Evolutionary conservation across 2,888 invertebrate genomes (phyloP).

Genomic region (Agrochola macilenta): DNA sequence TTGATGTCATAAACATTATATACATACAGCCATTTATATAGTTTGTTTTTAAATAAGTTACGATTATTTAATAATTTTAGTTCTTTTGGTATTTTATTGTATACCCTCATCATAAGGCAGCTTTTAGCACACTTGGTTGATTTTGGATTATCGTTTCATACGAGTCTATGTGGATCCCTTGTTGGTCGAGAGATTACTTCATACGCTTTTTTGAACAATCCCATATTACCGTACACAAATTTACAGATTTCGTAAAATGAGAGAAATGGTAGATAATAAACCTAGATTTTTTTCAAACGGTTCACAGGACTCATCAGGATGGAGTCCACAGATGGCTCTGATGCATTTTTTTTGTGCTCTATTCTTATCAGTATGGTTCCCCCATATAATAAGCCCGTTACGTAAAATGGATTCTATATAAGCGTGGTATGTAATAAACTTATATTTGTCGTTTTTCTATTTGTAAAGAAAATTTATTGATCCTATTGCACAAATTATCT

Average conservation of each 20-base stretch:
- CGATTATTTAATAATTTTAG: too few relatives aligned
- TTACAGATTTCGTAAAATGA: not conserved
- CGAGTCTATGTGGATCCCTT: not conserved
- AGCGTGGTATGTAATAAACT: not conserved
- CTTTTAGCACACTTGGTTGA: too few relatives aligned
- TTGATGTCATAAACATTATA: too few relatives aligned
- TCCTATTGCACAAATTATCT: too few relatives aligned
- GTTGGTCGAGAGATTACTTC: too few relatives aligned
- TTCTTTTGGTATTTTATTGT: too few relatives aligned
- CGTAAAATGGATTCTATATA: not conserved
- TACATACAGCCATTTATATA: too few relatives aligned
- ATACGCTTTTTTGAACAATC: not conserved
- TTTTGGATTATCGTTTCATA: not conserved
- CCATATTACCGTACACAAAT: not conserved
- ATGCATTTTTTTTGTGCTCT: not conserved
- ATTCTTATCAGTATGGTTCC: not conserved
- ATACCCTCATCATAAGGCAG: too few relatives aligned
- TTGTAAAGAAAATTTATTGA: too few relatives aligned
- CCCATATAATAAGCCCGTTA: not conserved
- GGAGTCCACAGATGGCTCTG: too few relatives aligned
- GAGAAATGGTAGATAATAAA: not conserved
- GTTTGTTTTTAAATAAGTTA: too few relatives aligned
- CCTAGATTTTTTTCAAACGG: not conserved
- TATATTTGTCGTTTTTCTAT: conserved; percentile 1
- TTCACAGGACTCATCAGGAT: not conserved